Conservation (phyloP, 2,888 invertebrate species). For the Tetramorium bicarinatum region DNA sequence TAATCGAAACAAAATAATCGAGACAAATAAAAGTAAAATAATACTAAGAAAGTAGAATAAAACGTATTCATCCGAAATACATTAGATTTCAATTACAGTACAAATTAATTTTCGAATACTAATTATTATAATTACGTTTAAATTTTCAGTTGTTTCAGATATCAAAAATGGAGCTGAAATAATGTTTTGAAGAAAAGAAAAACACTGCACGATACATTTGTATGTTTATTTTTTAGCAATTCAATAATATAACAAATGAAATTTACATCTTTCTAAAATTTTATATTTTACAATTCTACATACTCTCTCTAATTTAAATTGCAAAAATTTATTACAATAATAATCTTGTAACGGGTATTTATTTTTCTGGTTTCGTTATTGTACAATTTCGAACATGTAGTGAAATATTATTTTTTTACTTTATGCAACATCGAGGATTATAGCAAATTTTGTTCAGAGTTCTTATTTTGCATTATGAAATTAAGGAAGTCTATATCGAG, state of each 20-base stretch:
- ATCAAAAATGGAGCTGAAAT: not conserved
- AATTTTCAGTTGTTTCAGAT: not conserved
- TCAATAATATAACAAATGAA: not conserved
- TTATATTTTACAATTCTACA: not conserved
- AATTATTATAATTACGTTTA: too few relatives aligned
- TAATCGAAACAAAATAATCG: not conserved
- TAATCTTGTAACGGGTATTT: not conserved
- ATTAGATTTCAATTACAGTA: not conserved
- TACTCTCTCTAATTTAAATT: not conserved
- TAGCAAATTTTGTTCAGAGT: not conserved
- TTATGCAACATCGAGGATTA: not conserved
- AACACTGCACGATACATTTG: not conserved
- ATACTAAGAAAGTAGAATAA: not conserved
- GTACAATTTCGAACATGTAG: not conserved
- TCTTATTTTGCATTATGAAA: not conserved
- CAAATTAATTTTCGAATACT: not conserved
- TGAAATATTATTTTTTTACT: not conserved
- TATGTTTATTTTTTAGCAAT: not conserved
- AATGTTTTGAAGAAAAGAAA: not conserved
- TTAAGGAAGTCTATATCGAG: not conserved
- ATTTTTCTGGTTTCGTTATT: not conserved
- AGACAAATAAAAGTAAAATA: slow-evolving; percentile 17
- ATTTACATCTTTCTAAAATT: not conserved
- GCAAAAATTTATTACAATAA: not conserved
- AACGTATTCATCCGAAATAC: not conserved